These are phyloP conservation scores for Astur gentilis DNA, from an alignment of 2,113 vertebrate genomes.

Conservation along the genomic window DNA sequence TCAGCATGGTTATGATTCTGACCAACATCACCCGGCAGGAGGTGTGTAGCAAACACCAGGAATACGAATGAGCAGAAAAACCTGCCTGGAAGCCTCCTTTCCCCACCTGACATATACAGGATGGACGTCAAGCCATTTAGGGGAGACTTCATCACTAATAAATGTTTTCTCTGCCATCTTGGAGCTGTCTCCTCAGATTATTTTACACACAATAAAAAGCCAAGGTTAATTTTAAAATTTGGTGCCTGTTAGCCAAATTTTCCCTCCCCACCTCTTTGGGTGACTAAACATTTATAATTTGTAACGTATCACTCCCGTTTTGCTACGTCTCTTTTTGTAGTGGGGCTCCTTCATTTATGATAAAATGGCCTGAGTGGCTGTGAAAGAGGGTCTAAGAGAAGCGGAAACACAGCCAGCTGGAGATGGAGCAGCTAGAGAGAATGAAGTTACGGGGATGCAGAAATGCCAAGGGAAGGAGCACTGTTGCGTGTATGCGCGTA, in stretches of 20 bases:
- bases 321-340: neutral
- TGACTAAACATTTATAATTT: neutral
- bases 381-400: neutral
- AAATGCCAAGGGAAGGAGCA: neutral
- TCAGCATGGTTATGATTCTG: neutral
- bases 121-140: neutral
- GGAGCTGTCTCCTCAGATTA: slow-evolving; percentile 23
- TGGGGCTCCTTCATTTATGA: neutral
- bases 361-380: neutral
- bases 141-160: slow-evolving; percentile 29
- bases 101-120: neutral
- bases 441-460: neutral
- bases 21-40: neutral
- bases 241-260: neutral
- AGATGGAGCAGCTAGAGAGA: neutral
- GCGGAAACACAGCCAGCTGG: neutral
- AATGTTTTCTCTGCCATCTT: slow-evolving; percentile 27
- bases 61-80: neutral
- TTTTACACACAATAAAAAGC: neutral
- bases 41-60: neutral
- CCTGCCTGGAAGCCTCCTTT: neutral
- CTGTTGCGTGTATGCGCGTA: neutral
- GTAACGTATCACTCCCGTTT: neutral
- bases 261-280: neutral
- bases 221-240: slow-evolving; percentile 6